These are phyloP conservation scores for Lymantria dispar DNA, from an alignment of 2,888 invertebrate species.

Conservation along the genomic window DNA sequence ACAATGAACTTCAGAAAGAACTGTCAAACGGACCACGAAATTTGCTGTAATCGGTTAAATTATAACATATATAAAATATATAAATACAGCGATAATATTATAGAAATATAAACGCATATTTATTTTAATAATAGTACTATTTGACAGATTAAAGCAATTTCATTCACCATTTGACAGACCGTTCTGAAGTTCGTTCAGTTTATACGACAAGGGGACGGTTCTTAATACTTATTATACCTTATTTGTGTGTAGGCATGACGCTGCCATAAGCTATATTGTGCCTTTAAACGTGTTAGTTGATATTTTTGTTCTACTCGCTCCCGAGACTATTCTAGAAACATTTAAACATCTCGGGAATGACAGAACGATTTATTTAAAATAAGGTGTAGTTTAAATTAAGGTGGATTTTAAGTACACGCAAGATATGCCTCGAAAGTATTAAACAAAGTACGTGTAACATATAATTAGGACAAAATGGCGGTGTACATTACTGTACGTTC, in stretches of 20 bases:
- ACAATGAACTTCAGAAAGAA: too few relatives aligned
- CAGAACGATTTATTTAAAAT: conserved; percentile 26
- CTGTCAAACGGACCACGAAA: too few relatives aligned
- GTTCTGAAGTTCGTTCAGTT: conserved; percentile 16
- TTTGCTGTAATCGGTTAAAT: too few relatives aligned
- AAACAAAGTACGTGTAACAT: conserved; percentile 70
- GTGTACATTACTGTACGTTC: conserved; percentile 77
- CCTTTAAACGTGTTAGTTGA: conserved; percentile 57
- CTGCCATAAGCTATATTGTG: conserved; percentile 73
- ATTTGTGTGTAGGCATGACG: conserved; percentile 57
- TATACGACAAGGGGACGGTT: conserved; percentile 43
- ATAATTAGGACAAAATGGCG: conserved; percentile 67
- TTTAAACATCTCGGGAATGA: conserved; percentile 24
- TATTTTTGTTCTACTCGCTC: conserved; percentile 33
- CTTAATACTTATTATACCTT: conserved; percentile 45
- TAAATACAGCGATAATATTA: too few relatives aligned
- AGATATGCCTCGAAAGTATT: conserved; percentile 79
- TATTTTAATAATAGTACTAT: too few relatives aligned
- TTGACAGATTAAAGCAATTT: too few relatives aligned
- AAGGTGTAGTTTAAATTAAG: conserved; percentile 68
- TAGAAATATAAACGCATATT: too few relatives aligned
- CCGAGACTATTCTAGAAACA: conserved; percentile 26
- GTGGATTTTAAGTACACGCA: conserved; percentile 59
- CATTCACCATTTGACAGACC: too few relatives aligned
- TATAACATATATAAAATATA: too few relatives aligned